Evolutionary conservation across 1,140 invertebrate species (phyloP).

Genomic region (Thaumetopoea pityocampa): DNA sequence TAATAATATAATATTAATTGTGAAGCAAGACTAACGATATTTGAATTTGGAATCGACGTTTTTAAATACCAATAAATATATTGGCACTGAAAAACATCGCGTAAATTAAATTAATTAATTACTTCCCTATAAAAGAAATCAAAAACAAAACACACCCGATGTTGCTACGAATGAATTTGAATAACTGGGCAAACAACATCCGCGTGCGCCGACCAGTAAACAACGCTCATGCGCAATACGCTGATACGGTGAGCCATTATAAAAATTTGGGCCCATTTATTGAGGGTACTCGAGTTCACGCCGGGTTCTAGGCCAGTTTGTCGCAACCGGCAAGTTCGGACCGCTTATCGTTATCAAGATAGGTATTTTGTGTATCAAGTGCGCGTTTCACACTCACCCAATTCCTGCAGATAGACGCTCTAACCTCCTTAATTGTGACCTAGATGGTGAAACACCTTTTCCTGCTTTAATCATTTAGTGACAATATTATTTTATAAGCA

Average conservation of each 20-base stretch:
- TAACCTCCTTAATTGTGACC: conserved; percentile 36
- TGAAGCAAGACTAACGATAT: too few species aligned
- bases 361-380: conserved; percentile 43
- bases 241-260: conserved; percentile 21
- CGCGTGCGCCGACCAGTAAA: not conserved
- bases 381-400: conserved; percentile 39
- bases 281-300: conserved; percentile 54
- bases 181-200: not conserved
- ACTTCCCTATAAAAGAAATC: too few species aligned
- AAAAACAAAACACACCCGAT: not conserved
- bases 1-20: too few species aligned
- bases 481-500: not conserved
- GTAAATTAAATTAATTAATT: too few species aligned
- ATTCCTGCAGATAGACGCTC: conserved; percentile 32
- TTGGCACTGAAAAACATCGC: too few species aligned
- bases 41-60: too few species aligned
- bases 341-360: conserved; percentile 38
- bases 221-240: conserved; percentile 15
- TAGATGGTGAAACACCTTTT: conserved; percentile 25
- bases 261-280: conserved; percentile 36
- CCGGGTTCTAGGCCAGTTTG: conserved; percentile 60
- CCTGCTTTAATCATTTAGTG: conserved; percentile 14
- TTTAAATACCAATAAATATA: too few species aligned
- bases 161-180: not conserved
- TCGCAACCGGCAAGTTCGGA: conserved; percentile 48